phyloP scores from a whole-genome alignment of 2,888 invertebrate species.

The Drosophila rellima region DNA sequence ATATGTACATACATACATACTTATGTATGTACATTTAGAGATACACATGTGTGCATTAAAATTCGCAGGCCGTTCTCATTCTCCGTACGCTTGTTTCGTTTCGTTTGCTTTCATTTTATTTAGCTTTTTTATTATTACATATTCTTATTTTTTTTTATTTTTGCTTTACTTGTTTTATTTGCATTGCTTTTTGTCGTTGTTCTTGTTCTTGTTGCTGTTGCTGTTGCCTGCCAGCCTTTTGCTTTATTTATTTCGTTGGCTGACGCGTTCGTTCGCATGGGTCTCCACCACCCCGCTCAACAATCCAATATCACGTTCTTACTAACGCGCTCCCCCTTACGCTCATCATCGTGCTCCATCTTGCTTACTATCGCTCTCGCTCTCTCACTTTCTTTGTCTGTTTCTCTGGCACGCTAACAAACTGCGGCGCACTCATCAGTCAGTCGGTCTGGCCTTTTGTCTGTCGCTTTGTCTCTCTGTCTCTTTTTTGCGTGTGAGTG shows the following conservation, averaged over 20 bases:
- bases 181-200: conserved; percentile 40
- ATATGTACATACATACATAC: not conserved
- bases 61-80: conserved; percentile 65
- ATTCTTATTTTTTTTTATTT: conserved; percentile 63
- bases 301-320: conserved; percentile 14
- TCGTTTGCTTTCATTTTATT: conserved; percentile 63
- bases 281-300: conserved; percentile 7
- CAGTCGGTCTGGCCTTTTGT: conserved; percentile 32
- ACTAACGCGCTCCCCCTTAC: conserved; percentile 34
- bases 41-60: conserved; percentile 51
- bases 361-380: conserved; percentile 11
- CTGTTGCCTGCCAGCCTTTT: conserved; percentile 48
- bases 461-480: conserved; percentile 35
- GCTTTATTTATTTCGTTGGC: conserved; percentile 73
- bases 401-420: conserved; percentile 20
- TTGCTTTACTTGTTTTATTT: conserved; percentile 62
- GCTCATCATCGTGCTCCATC: conserved; percentile 35
- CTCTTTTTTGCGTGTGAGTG: conserved; percentile 39
- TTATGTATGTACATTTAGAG: not conserved
- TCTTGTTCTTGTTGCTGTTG: conserved; percentile 17
- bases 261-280: conserved; percentile 64
- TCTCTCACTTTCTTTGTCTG: conserved; percentile 6
- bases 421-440: conserved; percentile 50
- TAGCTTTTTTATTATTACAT: conserved; percentile 62
- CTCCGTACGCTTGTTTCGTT: conserved; percentile 48